Conservation (phyloP, 2,888 invertebrate species). For the Scaptomyza polygonia region DNA sequence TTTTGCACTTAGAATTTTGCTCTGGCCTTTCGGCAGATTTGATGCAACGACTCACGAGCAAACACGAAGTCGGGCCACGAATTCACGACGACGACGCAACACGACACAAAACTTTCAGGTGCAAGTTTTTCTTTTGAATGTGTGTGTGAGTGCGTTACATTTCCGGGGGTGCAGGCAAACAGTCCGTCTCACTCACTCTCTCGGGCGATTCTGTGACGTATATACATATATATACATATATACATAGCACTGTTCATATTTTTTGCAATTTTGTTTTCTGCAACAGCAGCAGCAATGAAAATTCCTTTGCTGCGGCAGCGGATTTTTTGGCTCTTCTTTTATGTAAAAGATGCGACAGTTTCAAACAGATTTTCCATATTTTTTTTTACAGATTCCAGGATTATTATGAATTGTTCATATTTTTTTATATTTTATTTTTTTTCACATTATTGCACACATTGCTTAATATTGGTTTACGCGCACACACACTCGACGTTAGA, state of each 20-base stretch:
- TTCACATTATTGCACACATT: conserved; percentile 26
- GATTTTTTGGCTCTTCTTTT: conserved; percentile 38
- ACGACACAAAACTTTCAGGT: conserved; percentile 69
- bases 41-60: conserved; percentile 53
- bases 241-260: conserved; percentile 55
- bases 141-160: conserved; percentile 64
- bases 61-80: conserved; percentile 56
- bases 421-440: conserved; percentile 1
- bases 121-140: conserved; percentile 69
- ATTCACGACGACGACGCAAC: conserved; percentile 13
- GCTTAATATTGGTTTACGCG: conserved; percentile 10
- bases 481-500: conserved; percentile 24
- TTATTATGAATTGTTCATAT: conserved; percentile 3
- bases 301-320: conserved; percentile 56
- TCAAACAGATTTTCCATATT: conserved; percentile 27
- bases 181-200: conserved; percentile 42
- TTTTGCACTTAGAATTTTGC: conserved; percentile 54
- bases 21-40: conserved; percentile 41
- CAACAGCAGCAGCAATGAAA: conserved; percentile 59
- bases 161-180: conserved; percentile 77
- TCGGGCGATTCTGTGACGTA: conserved; percentile 66
- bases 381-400: conserved; percentile 13
- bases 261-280: conserved; percentile 42
- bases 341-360: conserved; percentile 51
- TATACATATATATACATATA: no score